Evolutionary conservation across 2,797 vertebrate species (phyloP).

Genomic region (Remorina albescens): DNA sequence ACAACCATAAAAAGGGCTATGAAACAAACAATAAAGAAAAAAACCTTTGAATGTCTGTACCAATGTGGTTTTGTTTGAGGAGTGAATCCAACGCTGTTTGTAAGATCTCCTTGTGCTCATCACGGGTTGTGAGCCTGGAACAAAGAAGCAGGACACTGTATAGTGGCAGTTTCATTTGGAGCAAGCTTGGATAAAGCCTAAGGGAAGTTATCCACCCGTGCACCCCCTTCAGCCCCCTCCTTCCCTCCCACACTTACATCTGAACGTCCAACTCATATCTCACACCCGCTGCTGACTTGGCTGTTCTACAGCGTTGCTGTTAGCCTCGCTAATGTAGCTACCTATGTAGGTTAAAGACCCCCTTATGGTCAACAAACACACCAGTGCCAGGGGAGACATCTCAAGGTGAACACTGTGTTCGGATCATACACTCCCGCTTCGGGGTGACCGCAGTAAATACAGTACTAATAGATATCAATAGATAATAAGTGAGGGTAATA

Average conservation of each 20-base stretch:
- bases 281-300: conserved; percentile 79
- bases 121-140: conserved; percentile 36
- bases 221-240: background rate
- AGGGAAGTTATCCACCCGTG: conserved; percentile 47
- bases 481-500: background rate
- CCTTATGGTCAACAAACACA: conserved; percentile 76
- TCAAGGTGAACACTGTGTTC: conserved; percentile 76
- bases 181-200: conserved; percentile 62
- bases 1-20: background rate
- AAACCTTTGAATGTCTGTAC: conserved; percentile 19
- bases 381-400: conserved; percentile 73
- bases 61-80: background rate
- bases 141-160: conserved; percentile 47
- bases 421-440: conserved; percentile 32
- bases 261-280: conserved; percentile 69
- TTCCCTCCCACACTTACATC: conserved; percentile 37
- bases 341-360: conserved; percentile 86
- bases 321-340: conserved; percentile 82
- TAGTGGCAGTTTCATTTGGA: conserved; percentile 64
- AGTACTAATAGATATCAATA: background rate
- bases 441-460: conserved; percentile 55
- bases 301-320: conserved; percentile 70
- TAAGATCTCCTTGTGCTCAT: conserved; percentile 41
- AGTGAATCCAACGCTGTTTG: background rate
- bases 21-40: conserved; percentile 6